Evolutionary conservation across 2,113 vertebrate species (phyloP), one percentile per base, ranked within the genome.

Genomic region (Electrona antarctica): DNA sequence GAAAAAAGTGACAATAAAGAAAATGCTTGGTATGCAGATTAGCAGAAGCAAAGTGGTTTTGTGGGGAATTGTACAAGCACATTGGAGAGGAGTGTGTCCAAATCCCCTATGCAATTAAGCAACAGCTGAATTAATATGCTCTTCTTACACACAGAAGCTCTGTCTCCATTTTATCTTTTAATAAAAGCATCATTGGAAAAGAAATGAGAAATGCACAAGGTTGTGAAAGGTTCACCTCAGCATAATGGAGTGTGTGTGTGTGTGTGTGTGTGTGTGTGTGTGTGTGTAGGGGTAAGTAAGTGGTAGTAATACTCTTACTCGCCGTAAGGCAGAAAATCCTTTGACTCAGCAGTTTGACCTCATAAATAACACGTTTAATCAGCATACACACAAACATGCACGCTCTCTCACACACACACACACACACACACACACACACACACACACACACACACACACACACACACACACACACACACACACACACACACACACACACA

Each of bases 81-180:
- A 90, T 84, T 88, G 84, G 78, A 85, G 74, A 74, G 71, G 80
- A 84, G 48, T 60, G 50, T 0, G 60, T 49, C 69, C 58, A 80
- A 88, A 85, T 88, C 90, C 86, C 87, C 64, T 66, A 87, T 71
- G 83, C 74, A 89, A 88, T 89, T 85, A 88, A 73, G 85, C 64
- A 89, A 82, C 78, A 74, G 77, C 65, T 87, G 83, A 90, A 86
- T 83, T 76, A 81, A 84, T 84, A 77, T 69, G 64, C 70, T 80
- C 70, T 67, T 83, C 73, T 83, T 63, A 81, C 61, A 71, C 47
- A 74, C 33, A 62, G 41, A 14, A 64, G 67, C 60, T 63, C 74
- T 68, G 69, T 77, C 77, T 73, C 67, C 69, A 81, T 79, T 85
- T 82, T 80, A 82, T 86, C 63, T 81, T 74, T 83, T 81, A 80